Conservation (phyloP, 2,113 vertebrate genomes). For the Polypterus bichir region DNA sequence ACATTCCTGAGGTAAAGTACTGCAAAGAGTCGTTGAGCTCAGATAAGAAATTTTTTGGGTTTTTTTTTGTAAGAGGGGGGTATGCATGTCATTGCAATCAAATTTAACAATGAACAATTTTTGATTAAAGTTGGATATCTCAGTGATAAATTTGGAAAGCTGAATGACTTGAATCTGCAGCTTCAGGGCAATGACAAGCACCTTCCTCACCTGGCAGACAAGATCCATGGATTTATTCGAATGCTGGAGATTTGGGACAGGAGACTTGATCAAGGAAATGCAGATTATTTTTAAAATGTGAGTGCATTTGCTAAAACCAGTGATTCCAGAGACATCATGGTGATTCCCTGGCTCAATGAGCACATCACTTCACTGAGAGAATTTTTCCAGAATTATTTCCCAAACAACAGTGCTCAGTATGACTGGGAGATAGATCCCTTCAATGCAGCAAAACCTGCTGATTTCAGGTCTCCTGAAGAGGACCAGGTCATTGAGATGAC, state of each 20-base stretch:
- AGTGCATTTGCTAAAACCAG: no score
- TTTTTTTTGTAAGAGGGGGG: slow-evolving; percentile 6
- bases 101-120: background rate
- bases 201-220: slow-evolving; percentile 14
- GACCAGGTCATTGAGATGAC: background rate
- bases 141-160: slow-evolving; percentile 8
- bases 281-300: background rate
- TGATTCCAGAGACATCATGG: no score
- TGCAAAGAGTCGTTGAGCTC: slow-evolving; percentile 13
- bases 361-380: no score
- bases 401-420: no score
- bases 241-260: slow-evolving; percentile 13
- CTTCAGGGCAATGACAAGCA: slow-evolving; percentile 13
- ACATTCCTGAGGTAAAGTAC: slow-evolving; percentile 21
- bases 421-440: slow-evolving; percentile 7
- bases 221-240: slow-evolving; percentile 8
- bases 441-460: slow-evolving; percentile 13
- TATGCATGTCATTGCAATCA: slow-evolving; percentile 1
- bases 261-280: slow-evolving; percentile 7
- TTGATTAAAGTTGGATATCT: slow-evolving; percentile 14
- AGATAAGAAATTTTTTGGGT: slow-evolving; percentile 13
- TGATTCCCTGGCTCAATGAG: no score
- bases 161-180: slow-evolving; percentile 13
- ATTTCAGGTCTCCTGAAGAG: slow-evolving; percentile 18
- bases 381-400: no score